Conservation (phyloP, 1,140 invertebrate species). For the Drosophila nebulosa region DNA sequence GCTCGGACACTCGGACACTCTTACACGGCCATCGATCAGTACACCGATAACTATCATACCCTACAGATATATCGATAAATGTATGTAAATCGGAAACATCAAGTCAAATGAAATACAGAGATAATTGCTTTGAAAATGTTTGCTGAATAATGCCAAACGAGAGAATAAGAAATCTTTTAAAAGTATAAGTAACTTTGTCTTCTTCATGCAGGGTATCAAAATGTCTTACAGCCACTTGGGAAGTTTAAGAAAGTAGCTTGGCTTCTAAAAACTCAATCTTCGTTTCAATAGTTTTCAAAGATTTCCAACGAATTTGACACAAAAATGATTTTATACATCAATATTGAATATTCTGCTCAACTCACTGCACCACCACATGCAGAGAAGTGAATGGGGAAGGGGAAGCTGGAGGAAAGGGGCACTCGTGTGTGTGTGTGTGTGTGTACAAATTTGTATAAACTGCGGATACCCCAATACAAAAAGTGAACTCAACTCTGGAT, state of each 20-base stretch:
- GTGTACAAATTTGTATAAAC: background rate
- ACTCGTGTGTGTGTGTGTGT: background rate
- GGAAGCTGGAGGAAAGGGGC: background rate
- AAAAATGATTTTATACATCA: background rate
- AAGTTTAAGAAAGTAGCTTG: too few relatives aligned
- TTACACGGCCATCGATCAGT: background rate
- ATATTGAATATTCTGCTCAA: background rate
- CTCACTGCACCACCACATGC: background rate
- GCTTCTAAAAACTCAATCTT: too few relatives aligned
- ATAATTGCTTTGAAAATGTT: too few relatives aligned
- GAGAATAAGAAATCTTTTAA: too few relatives aligned
- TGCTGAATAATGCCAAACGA: too few relatives aligned
- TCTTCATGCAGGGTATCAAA: too few relatives aligned
- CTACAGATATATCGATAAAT: background rate
- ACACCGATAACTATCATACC: background rate
- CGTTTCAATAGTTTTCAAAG: background rate
- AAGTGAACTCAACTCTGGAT: constrained; percentile 66
- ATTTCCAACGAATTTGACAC: background rate
- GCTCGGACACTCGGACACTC: background rate
- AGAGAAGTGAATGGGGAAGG: background rate
- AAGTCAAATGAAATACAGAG: too few relatives aligned
- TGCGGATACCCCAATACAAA: constrained; percentile 1
- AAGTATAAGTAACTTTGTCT: too few relatives aligned
- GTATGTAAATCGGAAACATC: too few relatives aligned
- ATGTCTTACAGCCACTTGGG: too few relatives aligned